A percentile compares a stretch with the other conserved stretches of the same genome.
These are phyloP conservation scores for Premnoplex brunnescens DNA, from an alignment of 2,797 vertebrate species.

Conservation along the genomic window DNA sequence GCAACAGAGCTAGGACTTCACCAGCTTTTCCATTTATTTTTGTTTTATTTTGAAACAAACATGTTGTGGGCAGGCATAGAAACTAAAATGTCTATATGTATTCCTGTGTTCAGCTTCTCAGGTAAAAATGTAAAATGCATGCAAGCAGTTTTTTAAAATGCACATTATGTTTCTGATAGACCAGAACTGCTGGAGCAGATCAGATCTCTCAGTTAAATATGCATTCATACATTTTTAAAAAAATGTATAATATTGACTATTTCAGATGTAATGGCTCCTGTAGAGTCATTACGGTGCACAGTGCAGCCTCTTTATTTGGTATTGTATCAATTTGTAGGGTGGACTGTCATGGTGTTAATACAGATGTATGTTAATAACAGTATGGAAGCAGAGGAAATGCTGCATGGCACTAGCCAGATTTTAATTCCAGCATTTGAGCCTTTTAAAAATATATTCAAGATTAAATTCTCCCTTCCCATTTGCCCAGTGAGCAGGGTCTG, in stretches of 20 bases:
- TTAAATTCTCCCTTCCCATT: background rate
- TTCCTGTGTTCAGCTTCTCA: constrained; percentile 36
- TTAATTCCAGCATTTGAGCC: constrained; percentile 38
- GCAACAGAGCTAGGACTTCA: background rate
- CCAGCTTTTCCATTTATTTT: background rate
- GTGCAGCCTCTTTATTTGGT: constrained; percentile 70
- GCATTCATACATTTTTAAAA: constrained; percentile 68
- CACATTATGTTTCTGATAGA: constrained; percentile 66
- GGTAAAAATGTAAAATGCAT: constrained; percentile 68
- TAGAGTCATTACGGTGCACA: constrained; percentile 59
- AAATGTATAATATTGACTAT: constrained; percentile 71
- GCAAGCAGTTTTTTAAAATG: constrained; percentile 67
- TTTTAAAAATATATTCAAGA: background rate
- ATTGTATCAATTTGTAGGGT: constrained; percentile 72
- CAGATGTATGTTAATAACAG: constrained; percentile 48
- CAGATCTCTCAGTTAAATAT: constrained; percentile 76
- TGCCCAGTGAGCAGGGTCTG: background rate
- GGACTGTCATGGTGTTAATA: constrained; percentile 68
- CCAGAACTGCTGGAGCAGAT: constrained; percentile 68
- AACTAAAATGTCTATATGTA: background rate
- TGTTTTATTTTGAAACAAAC: background rate
- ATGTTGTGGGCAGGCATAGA: background rate
- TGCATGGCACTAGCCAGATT: background rate
- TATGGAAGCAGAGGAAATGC: constrained; percentile 33
- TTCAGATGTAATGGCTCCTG: constrained; percentile 67